Percentiles rank a stretch among this genome's conserved stretches.
Conservation (phyloP, 2,888 invertebrate genomes). For the Oeneis ivallda region DNA sequence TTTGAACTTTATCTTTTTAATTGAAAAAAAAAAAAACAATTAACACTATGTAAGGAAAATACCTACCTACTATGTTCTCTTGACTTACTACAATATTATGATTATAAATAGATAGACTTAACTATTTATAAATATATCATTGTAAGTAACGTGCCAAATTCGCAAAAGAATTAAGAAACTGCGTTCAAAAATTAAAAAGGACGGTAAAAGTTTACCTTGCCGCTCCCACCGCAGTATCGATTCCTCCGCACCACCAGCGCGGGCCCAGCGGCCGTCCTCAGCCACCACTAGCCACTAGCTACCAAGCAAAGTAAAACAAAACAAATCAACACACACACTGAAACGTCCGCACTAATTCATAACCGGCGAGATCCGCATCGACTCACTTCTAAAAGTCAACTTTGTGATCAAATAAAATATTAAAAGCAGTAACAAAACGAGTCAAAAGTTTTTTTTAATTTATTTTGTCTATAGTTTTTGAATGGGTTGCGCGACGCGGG, state of each 20-base stretch:
- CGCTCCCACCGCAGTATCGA: slow-evolving; percentile 78
- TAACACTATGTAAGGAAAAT: not conserved
- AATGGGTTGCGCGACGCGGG: slow-evolving; percentile 60
- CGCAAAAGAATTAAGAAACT: slow-evolving; percentile 14
- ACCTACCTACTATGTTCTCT: not conserved
- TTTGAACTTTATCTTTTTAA: not conserved
- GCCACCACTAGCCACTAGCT: slow-evolving; percentile 53
- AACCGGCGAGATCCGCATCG: slow-evolving; percentile 65
- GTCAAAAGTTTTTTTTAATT: not conserved
- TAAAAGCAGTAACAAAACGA: not conserved
- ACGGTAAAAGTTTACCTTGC: slow-evolving; percentile 67
- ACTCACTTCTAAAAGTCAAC: slow-evolving; percentile 63
- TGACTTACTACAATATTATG: not conserved
- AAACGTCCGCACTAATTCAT: slow-evolving; percentile 62
- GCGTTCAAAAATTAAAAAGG: slow-evolving; percentile 31
- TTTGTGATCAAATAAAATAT: slow-evolving; percentile 46
- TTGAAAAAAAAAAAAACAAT: not conserved
- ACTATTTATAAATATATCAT: slow-evolving; percentile 5
- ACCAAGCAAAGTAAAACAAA: slow-evolving; percentile 72
- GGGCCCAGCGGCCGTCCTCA: slow-evolving; percentile 57
- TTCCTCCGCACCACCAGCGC: slow-evolving; percentile 72
- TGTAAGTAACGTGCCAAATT: slow-evolving; percentile 9
- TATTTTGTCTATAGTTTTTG: slow-evolving; percentile 2
- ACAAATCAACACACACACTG: slow-evolving; percentile 68
- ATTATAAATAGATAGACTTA: not conserved